phyloP scores from a whole-genome alignment of 1,140 invertebrate species.

The Apis dorsata region DNA sequence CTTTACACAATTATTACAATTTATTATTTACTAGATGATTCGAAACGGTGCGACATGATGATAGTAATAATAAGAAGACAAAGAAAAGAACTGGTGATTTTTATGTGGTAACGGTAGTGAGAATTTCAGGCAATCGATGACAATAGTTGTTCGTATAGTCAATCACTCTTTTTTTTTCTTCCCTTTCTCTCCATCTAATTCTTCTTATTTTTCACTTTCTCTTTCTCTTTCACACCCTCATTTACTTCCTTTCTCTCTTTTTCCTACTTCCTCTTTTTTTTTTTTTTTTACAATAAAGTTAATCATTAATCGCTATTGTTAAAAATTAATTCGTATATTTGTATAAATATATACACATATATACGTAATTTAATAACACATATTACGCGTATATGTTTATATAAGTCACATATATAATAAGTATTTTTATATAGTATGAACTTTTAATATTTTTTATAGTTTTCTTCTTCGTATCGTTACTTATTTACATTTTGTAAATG shows the following conservation, averaged over 20 bases:
- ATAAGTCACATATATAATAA: constrained; percentile 42
- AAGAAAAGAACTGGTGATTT: constrained; percentile 46
- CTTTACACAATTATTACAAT: constrained; percentile 70
- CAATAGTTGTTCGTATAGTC: constrained; percentile 44
- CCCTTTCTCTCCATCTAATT: constrained; percentile 7
- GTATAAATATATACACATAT: constrained; percentile 53
- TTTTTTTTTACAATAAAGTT: constrained; percentile 60
- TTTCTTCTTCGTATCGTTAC: constrained; percentile 37
- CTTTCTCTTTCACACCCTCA: neutral
- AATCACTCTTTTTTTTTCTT: constrained; percentile 29
- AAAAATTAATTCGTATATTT: constrained; percentile 62
- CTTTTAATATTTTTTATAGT: constrained; percentile 68
- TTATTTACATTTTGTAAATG: neutral
- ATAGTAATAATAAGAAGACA: constrained; percentile 32
- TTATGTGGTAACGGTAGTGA: constrained; percentile 46
- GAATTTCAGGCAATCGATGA: constrained; percentile 50
- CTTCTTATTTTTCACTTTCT: constrained; percentile 17
- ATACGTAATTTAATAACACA: constrained; percentile 36
- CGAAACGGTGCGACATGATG: constrained; percentile 58
- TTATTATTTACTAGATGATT: constrained; percentile 60
- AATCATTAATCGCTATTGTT: constrained; percentile 61
- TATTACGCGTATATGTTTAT: constrained; percentile 39
- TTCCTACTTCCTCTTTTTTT: constrained; percentile 17
- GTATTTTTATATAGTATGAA: constrained; percentile 58
- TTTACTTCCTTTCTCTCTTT: constrained; percentile 3